Evolutionary conservation across 2,113 vertebrate species (phyloP), one percentile per base, ranked within the genome.

Genomic region (Pseudorectes ferrugineus): DNA sequence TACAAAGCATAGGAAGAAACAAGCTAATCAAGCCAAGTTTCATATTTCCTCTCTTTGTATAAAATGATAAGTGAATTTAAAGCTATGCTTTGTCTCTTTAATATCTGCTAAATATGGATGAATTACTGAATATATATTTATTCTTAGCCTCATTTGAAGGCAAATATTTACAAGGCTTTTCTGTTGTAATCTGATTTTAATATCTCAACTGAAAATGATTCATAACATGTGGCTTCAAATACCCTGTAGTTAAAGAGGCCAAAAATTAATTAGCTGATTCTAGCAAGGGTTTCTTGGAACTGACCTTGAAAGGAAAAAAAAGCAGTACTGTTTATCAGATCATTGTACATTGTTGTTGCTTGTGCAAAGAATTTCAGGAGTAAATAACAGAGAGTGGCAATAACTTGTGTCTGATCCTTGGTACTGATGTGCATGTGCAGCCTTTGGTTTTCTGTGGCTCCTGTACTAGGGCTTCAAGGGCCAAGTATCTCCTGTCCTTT

Each of bases 41-140:
- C 95, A 95, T 98, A 95, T 97, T 98, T 96, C 95, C 87, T 87
- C 73, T 95, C 95, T 98, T 98, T 98, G 97, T 98, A 97, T 96
- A 97, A 98, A 98, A 97, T 98, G 97, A 97, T 98, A 98, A 98
- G 92, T 98, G 98, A 98, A 98, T 98, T 97, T 98, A 98, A 98
- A 98, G 91, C 96, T 97, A 93, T 95, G 96, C 96, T 98, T 98
- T 98, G 97, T 98, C 97, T 98, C 97, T 97, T 97, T 98, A 98
- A 97, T 98, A 98, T 98, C 97, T 98, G 95, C 97, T 98, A 98
- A 98, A 98, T 98, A 98, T 98, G 97, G 97, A 98, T 98, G 97
- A 98, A 98, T 98, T 98, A 97, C 97, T 98, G 97, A 98, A 98
- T 98, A 98, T 98, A 98, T 98, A 98, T 98, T 98, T 98, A 98